A percentile compares a stretch with the other conserved stretches of the same genome.
Evolutionary conservation across 64 coral and sea anemone genomes (phyloP).

Genomic region (Montipora foliosa): DNA sequence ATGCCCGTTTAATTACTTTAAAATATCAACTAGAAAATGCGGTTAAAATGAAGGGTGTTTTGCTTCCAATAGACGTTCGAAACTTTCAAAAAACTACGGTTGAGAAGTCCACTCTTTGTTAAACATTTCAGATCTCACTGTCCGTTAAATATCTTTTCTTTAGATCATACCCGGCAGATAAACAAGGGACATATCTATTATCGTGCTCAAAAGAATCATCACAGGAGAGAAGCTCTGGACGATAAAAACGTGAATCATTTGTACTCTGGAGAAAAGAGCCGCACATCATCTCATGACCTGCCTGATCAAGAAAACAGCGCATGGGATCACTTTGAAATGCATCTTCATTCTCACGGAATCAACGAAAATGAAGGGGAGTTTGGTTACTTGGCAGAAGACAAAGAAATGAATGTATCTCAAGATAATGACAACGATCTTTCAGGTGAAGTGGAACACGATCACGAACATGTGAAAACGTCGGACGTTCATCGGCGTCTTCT

Average conservation of each 20-base stretch:
- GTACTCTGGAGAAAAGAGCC: not conserved
- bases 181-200: not conserved
- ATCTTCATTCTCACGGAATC: not conserved
- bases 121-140: not conserved
- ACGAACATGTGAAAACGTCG: not conserved
- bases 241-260: not conserved
- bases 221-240: not conserved
- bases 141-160: not conserved
- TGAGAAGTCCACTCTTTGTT: not conserved
- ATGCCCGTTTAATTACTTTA: too few relatives aligned
- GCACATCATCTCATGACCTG: not conserved
- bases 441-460: not conserved
- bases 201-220: not conserved
- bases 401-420: not conserved
- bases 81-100: too few relatives aligned
- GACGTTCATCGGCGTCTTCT: not conserved
- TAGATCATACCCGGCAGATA: not conserved
- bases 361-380: not conserved
- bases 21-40: not conserved
- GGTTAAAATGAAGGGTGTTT: not conserved
- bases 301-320: not conserved
- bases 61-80: not conserved
- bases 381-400: slow-evolving; percentile 12
- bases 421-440: not conserved
- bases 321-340: not conserved